Conservation (phyloP, 2,113 vertebrate genomes). For the Centropristis striata region DNA sequence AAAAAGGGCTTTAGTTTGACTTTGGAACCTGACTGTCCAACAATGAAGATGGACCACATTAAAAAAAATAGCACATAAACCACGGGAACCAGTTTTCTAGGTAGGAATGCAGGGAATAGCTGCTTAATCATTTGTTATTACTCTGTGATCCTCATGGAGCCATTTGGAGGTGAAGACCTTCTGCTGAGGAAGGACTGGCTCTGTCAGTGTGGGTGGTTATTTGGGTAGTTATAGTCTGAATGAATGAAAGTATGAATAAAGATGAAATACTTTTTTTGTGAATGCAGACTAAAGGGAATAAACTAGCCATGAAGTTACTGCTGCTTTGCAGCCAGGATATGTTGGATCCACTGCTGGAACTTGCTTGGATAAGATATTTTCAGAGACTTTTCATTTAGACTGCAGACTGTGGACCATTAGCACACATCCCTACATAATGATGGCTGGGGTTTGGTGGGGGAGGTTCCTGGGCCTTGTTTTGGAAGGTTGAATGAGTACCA, state of each 20-base stretch:
- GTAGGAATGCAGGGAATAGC: conserved; percentile 29
- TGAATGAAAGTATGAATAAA: conserved; percentile 1
- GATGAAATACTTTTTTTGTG: conserved; percentile 2
- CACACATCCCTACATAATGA: conserved; percentile 19
- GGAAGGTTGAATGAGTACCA: conserved; percentile 52
- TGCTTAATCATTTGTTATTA: conserved; percentile 47
- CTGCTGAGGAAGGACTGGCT: background rate
- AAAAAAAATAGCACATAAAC: background rate
- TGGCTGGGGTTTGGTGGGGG: conserved; percentile 28
- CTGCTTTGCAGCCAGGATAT: background rate
- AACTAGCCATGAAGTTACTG: background rate
- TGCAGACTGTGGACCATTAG: conserved; percentile 46
- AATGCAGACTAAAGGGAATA: background rate
- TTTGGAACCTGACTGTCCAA: too few species aligned
- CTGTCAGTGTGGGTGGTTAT: background rate
- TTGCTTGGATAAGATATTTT: conserved; percentile 26
- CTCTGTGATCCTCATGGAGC: conserved; percentile 41
- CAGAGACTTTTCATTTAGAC: conserved; percentile 50
- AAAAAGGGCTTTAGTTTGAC: too few species aligned
- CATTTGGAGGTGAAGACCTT: background rate
- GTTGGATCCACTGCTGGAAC: conserved; percentile 27
- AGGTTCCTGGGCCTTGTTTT: conserved; percentile 42
- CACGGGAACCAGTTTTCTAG: conserved; percentile 19
- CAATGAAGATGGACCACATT: conserved; percentile 1
- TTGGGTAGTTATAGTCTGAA: conserved; percentile 8